Percentiles rank a stretch among this genome's conserved stretches.
phyloP scores from a whole-genome alignment of 2,113 vertebrate genomes.

The Pelecanus crispus region DNA sequence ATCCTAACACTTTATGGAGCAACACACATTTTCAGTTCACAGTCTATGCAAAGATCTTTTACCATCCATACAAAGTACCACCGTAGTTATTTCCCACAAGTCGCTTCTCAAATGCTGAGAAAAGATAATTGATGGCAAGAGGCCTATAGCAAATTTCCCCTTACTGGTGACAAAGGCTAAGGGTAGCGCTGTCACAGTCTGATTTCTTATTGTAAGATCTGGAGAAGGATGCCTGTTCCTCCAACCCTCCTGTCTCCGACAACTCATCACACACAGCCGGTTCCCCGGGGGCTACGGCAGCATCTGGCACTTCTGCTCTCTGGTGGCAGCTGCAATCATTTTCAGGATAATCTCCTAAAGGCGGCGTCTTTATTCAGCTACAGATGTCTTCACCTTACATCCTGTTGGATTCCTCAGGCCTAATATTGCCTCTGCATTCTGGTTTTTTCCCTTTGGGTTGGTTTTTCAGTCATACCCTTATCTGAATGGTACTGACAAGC shows the following conservation, averaged over 20 bases:
- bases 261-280: neutral
- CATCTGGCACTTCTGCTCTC: conserved; percentile 58
- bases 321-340: conserved; percentile 63
- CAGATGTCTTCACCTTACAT: conserved; percentile 62
- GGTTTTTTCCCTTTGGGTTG: neutral
- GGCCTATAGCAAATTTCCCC: neutral
- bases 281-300: neutral
- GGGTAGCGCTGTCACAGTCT: neutral
- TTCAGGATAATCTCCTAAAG: conserved; percentile 62
- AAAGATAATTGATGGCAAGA: neutral
- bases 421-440: neutral
- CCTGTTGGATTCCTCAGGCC: conserved; percentile 59
- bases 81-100: accelerated
- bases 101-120: neutral
- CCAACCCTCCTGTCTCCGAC: neutral
- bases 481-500: conserved; percentile 19
- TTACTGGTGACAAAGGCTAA: neutral
- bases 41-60: neutral
- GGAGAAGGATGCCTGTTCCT: conserved; percentile 12
- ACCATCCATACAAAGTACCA: neutral
- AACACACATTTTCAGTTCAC: neutral
- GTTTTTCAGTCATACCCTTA: neutral
- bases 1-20: neutral
- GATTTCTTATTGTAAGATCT: neutral
- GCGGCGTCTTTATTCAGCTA: conserved; percentile 53